These are phyloP conservation scores for Chaunax sp. DNA, from an alignment of 2,797 vertebrate species.

Conservation along the genomic window DNA sequence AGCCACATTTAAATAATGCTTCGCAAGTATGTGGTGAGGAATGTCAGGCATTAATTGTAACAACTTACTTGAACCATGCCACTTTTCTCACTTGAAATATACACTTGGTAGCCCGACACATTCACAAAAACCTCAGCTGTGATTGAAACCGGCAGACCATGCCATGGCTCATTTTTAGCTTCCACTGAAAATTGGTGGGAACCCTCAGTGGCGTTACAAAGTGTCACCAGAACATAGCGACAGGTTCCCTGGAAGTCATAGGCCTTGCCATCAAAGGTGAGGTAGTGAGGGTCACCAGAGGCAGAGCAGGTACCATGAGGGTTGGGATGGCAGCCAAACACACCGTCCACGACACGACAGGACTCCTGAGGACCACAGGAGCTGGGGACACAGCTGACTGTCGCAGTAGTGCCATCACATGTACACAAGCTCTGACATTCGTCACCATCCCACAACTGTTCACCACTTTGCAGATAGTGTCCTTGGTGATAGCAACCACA, in stretches of 20 bases:
- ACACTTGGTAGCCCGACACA: slow-evolving; percentile 63
- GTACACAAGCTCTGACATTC: slow-evolving; percentile 64
- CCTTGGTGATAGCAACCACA: slow-evolving; percentile 77
- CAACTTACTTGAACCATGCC: slow-evolving; percentile 63
- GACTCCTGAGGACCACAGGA: slow-evolving; percentile 62
- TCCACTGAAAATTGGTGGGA: slow-evolving; percentile 62
- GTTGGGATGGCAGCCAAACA: slow-evolving; percentile 68
- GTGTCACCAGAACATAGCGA: slow-evolving; percentile 69
- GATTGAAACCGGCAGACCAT: slow-evolving; percentile 59
- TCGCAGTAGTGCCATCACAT: slow-evolving; percentile 66
- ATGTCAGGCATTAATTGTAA: background rate
- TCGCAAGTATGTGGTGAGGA: background rate
- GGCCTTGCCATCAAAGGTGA: slow-evolving; percentile 68
- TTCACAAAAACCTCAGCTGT: slow-evolving; percentile 65
- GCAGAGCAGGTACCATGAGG: slow-evolving; percentile 68
- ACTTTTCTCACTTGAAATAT: slow-evolving; percentile 35
- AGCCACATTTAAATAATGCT: too few species aligned
- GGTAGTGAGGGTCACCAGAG: slow-evolving; percentile 80
- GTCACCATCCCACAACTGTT: slow-evolving; percentile 72
- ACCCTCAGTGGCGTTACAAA: slow-evolving; percentile 75
- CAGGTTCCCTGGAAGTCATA: slow-evolving; percentile 79
- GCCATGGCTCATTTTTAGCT: slow-evolving; percentile 34
- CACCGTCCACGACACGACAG: slow-evolving; percentile 59
- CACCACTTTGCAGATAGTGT: slow-evolving; percentile 54
- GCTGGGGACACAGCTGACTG: slow-evolving; percentile 49